Conservation (phyloP, 2,888 invertebrate species). For the Drosophila colorata region DNA sequence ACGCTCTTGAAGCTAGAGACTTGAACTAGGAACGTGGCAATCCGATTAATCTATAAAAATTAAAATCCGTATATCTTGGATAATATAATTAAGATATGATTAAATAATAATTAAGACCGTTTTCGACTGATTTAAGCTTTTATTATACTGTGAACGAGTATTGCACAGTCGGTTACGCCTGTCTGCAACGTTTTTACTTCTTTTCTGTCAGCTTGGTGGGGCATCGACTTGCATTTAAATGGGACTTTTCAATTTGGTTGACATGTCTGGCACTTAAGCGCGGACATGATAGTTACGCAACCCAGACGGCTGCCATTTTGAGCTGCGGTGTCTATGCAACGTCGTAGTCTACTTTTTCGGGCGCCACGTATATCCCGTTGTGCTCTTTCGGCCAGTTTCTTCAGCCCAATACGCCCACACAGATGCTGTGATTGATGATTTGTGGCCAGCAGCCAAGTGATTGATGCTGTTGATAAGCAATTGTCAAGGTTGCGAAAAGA, state of each 20-base stretch:
- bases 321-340: not conserved
- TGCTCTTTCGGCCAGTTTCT: slow-evolving; percentile 12
- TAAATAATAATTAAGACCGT: too few species aligned
- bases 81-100: too few species aligned
- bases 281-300: slow-evolving; percentile 8
- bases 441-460: slow-evolving; percentile 43
- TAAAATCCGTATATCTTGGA: too few species aligned
- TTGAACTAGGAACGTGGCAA: too few species aligned
- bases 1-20: too few species aligned
- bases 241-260: slow-evolving; percentile 55
- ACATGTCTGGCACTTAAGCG: slow-evolving; percentile 37
- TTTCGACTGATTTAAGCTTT: too few species aligned
- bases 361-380: slow-evolving; percentile 33
- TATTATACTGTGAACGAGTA: too few species aligned
- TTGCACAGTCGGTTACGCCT: too few species aligned
- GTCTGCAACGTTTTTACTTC: too few species aligned
- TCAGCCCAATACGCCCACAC: slow-evolving; percentile 17
- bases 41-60: too few species aligned
- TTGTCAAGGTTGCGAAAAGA: slow-evolving; percentile 57
- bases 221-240: slow-evolving; percentile 57
- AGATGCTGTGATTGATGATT: slow-evolving; percentile 60
- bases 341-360: slow-evolving; percentile 19
- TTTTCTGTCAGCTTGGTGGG: slow-evolving; percentile 18
- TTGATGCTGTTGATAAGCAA: slow-evolving; percentile 56
- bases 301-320: slow-evolving; percentile 19